Conservation (phyloP, 2,113 vertebrate species). For the Machaerirhynchus nigripectus region DNA sequence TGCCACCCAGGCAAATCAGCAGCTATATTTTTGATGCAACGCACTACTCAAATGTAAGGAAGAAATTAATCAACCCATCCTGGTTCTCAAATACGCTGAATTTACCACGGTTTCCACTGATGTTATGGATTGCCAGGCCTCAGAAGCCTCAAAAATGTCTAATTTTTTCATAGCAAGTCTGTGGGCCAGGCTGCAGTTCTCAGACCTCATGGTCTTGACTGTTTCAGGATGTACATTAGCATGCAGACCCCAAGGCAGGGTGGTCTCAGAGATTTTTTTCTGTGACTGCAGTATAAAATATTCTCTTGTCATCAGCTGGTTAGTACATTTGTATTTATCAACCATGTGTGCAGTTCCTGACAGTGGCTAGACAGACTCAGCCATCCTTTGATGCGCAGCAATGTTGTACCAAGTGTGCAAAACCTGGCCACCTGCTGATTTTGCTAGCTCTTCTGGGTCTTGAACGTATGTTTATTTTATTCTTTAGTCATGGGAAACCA, state of each 20-base stretch:
- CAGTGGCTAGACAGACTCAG: neutral
- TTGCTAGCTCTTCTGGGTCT: neutral
- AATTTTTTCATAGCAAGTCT: neutral
- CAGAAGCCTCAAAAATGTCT: constrained; percentile 48
- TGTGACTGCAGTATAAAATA: neutral
- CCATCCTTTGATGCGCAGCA: neutral
- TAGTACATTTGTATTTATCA: neutral
- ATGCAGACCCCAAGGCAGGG: neutral
- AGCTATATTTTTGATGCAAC: neutral
- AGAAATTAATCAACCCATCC: neutral
- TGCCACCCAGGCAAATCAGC: neutral
- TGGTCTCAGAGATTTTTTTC: neutral
- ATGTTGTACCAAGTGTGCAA: neutral
- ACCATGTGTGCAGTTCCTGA: neutral
- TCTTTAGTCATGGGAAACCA: neutral
- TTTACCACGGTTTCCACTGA: neutral
- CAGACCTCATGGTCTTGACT: neutral
- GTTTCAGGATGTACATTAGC: neutral
- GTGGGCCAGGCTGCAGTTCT: neutral
- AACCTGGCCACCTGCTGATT: neutral
- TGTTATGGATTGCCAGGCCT: neutral
- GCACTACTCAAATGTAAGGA: neutral
- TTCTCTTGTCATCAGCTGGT: neutral
- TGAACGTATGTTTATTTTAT: neutral
- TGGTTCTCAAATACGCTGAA: neutral